Percentiles rank a stretch among this genome's conserved stretches.
Conservation (phyloP, 2,797 vertebrate genomes). For the Triplophysa yarkandensis region DNA sequence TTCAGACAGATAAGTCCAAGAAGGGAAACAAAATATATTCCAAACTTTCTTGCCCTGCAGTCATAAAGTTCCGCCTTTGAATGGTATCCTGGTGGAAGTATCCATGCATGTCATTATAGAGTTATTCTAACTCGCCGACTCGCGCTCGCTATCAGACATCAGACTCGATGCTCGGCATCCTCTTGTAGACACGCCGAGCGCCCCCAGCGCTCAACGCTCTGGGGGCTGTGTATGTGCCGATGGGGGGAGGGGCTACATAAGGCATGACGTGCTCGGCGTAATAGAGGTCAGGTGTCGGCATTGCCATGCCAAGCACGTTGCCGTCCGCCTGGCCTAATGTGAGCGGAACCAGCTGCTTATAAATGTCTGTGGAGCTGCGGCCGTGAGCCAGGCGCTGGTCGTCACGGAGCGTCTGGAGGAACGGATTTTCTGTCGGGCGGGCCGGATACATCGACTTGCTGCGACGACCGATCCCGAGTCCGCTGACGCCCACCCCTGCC, state of each 20-base stretch:
- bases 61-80: constrained; percentile 40
- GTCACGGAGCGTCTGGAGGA: constrained; percentile 86
- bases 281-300: constrained; percentile 80
- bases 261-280: constrained; percentile 94
- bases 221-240: constrained; percentile 88
- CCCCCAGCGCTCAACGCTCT: constrained; percentile 92
- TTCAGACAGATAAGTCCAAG: constrained; percentile 42
- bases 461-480: constrained; percentile 77
- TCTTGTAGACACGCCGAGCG: constrained; percentile 94
- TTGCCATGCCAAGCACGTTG: constrained; percentile 56
- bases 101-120: constrained; percentile 44
- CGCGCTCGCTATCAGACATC: constrained; percentile 84
- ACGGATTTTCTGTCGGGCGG: constrained; percentile 89
- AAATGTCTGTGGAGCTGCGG: constrained; percentile 88
- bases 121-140: background rate
- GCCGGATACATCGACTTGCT: constrained; percentile 92
- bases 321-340: constrained; percentile 77
- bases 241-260: constrained; percentile 86
- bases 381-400: constrained; percentile 86
- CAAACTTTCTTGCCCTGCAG: constrained; percentile 35
- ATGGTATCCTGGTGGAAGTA: constrained; percentile 44
- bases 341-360: constrained; percentile 90
- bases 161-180: constrained; percentile 99
- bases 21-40: constrained; percentile 51
- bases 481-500: constrained; percentile 76